Base-by-base conservation (phyloP, 2,113 vertebrate genomes). In the Oxyruncus cristatus region DNA sequence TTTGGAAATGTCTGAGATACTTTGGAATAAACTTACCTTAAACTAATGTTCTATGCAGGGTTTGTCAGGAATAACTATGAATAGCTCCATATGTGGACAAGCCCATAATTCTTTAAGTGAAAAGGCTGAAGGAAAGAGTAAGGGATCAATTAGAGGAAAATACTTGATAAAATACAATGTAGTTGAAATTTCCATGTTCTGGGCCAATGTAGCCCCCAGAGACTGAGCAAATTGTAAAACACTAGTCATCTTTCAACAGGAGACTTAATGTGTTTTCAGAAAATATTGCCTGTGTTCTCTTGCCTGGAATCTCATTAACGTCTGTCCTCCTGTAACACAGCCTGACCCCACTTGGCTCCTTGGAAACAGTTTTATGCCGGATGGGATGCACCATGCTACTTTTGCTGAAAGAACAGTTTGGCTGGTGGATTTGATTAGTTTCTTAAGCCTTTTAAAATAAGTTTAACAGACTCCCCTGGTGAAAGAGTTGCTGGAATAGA, bases 271-370 rank as follows among this genome's bases (percentile, higher is more conserved):
- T 88, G 88, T 90, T 95, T 94, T 83, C 82, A 96, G 72, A 93
- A 96, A 96, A 96, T 94, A 93, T 13, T 71, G 90, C 85, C 75
- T 96, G 63, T 90, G 88, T 96, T 96, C 88, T 88, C 71, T 77
- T 94, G 95, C 93, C 93, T 96, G 85, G 88, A 94, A 80, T 92
- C 78, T 95, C 89, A 90, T 93, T 94, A 93, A 68, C 5, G 8
- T 92, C 93, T 94, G 93, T 96, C 90, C 95, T 96, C 74, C 78
- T 94, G 78, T 94, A 74, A 49, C 75, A 59, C 72, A 85, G 78
- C 66, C 88, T 67, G 93, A 94, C 93, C 88, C 68, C 39, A 27
- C 72, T 88, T 93, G 93, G 93, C 85, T 92, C 58, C 39, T 33
- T 73, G 78, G 90, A 71, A 88, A 67, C 10, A 19, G 50, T 74